Evolutionary conservation across 1,140 invertebrate genomes (phyloP).

Genomic region (Cotesia chilonis): DNA sequence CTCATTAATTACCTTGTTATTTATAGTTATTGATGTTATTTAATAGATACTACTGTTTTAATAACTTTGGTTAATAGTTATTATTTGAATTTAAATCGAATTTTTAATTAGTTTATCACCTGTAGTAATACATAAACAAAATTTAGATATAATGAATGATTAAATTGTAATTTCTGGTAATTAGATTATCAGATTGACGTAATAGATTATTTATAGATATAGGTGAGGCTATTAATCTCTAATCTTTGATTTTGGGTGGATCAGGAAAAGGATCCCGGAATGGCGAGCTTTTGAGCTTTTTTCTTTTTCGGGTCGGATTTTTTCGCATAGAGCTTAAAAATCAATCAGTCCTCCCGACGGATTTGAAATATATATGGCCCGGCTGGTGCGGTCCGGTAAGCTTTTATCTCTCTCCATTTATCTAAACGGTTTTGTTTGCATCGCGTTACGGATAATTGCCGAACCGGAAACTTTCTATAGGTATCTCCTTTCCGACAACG

Average conservation of each 20-base stretch:
- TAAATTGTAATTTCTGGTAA: too few species aligned
- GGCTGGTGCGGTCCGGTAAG: constrained; percentile 14
- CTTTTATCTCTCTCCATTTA: constrained; percentile 41
- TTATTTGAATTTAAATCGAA: too few species aligned
- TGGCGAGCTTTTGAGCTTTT: background rate
- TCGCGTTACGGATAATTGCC: constrained; percentile 41
- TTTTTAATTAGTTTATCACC: too few species aligned
- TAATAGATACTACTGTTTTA: too few species aligned
- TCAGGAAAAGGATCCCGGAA: too few species aligned
- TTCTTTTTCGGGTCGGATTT: background rate
- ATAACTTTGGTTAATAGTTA: too few species aligned
- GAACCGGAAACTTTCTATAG: constrained; percentile 26
- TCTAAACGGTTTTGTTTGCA: constrained; percentile 45
- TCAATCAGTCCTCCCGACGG: constrained; percentile 15
- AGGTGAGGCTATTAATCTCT: too few species aligned
- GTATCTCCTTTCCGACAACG: constrained; percentile 9
- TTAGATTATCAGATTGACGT: too few species aligned
- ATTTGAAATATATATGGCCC: constrained; percentile 22
- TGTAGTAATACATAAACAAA: too few species aligned
- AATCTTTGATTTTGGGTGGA: too few species aligned
- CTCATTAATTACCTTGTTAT: background rate
- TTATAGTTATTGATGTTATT: background rate
- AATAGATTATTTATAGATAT: background rate
- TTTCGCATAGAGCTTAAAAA: constrained; percentile 5
- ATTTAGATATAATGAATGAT: too few species aligned